A percentile compares a stretch with the other conserved stretches of the same genome.
Evolutionary conservation across 2,113 vertebrate species (phyloP).

Genomic region (Lycocorax pyrrhopterus): DNA sequence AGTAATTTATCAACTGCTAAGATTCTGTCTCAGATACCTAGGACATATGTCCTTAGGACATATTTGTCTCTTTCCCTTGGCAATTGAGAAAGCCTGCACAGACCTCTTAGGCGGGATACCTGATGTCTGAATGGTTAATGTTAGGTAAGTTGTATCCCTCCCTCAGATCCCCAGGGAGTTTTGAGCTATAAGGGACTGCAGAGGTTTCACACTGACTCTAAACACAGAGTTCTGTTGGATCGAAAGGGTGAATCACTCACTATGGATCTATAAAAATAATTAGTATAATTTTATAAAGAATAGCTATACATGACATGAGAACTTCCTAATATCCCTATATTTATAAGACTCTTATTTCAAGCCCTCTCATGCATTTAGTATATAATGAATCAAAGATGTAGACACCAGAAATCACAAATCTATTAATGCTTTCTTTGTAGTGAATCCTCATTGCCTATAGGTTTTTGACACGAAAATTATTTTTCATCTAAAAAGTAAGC

Average conservation of each 20-base stretch:
- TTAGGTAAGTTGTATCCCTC: not conserved
- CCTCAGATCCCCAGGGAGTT: not conserved
- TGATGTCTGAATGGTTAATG: not conserved
- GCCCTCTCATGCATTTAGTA: rapidly evolving
- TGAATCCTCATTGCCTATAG: not conserved
- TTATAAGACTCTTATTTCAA: not conserved
- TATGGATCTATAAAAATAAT: not conserved
- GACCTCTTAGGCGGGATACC: not conserved
- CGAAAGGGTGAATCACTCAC: not conserved
- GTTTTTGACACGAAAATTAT: not conserved
- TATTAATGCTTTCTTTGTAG: not conserved
- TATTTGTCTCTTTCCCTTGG: not conserved
- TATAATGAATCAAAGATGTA: not conserved
- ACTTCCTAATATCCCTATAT: not conserved
- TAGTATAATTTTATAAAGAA: not conserved
- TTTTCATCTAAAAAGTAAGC: not conserved
- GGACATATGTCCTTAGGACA: not conserved
- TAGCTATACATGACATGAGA: not conserved
- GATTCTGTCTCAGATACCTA: not conserved
- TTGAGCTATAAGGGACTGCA: not conserved
- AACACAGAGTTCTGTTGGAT: not conserved
- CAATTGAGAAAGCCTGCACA: not conserved
- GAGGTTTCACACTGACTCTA: not conserved
- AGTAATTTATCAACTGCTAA: constrained; percentile 12
- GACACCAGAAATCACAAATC: not conserved